Conservation (phyloP, 2,797 vertebrate genomes). For the Bradypus variegatus region DNA sequence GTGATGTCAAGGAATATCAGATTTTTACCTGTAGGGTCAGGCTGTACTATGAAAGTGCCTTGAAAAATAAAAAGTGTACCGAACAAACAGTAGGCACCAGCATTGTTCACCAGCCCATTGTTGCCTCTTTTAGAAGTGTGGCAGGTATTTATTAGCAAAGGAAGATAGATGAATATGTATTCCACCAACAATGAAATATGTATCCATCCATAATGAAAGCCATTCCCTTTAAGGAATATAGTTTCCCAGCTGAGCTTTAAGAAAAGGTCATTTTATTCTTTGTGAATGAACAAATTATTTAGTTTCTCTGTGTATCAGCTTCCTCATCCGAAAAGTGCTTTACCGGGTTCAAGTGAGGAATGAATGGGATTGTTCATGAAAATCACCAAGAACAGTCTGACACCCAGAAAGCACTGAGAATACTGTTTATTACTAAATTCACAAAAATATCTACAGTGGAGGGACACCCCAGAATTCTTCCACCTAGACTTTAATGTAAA, state of each 20-base stretch:
- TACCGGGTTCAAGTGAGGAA: background rate
- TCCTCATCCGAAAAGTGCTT: background rate
- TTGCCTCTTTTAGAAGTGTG: background rate
- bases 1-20: background rate
- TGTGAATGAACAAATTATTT: background rate
- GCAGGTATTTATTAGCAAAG: background rate
- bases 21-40: background rate
- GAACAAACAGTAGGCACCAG: background rate
- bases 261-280: background rate
- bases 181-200: background rate
- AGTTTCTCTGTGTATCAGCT: background rate
- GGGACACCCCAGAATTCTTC: background rate
- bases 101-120: background rate
- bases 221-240: background rate
- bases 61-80: background rate
- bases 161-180: background rate
- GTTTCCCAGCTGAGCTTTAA: background rate
- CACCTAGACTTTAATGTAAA: background rate
- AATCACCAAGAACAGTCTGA: background rate
- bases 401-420: background rate
- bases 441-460: background rate
- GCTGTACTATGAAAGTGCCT: background rate
- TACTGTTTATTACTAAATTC: background rate
- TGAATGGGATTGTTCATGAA: background rate
- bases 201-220: background rate